These are phyloP conservation scores for Brachirus orientalis DNA, from an alignment of 2,113 vertebrate species.

Conservation along the genomic window DNA sequence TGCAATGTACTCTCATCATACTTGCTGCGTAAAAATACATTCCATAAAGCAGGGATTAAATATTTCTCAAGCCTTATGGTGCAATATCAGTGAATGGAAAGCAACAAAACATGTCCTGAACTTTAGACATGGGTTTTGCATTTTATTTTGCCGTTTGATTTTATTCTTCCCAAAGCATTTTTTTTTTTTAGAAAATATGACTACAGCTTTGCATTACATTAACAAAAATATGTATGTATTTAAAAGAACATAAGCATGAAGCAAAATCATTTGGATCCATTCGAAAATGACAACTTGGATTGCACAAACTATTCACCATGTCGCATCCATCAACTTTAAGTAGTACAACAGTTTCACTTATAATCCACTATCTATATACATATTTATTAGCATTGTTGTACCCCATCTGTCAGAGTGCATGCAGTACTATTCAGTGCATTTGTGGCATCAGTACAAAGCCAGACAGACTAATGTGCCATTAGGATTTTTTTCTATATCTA, in stretches of 20 bases:
- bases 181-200: constrained; percentile 24
- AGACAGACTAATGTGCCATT: constrained; percentile 47
- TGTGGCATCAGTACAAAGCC: constrained; percentile 48
- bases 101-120: constrained; percentile 68
- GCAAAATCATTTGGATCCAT: constrained; percentile 34
- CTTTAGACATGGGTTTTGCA: constrained; percentile 52
- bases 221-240: constrained; percentile 10
- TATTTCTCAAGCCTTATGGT: constrained; percentile 32
- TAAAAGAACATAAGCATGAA: constrained; percentile 26
- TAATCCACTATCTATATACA: constrained; percentile 37
- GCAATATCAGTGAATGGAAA: constrained; percentile 56
- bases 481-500: constrained; percentile 37
- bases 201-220: constrained; percentile 67
- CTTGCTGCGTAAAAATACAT: constrained; percentile 66
- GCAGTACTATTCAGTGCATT: constrained; percentile 25
- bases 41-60: constrained; percentile 77
- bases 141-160: constrained; percentile 2
- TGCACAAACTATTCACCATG: constrained; percentile 49
- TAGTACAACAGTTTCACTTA: constrained; percentile 65
- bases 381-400: constrained; percentile 58
- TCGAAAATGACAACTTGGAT: constrained; percentile 51
- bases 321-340: constrained; percentile 68
- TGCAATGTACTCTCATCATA: constrained; percentile 55
- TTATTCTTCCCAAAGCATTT: constrained; percentile 36
- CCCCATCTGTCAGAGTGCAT: constrained; percentile 46